Base-by-base conservation (phyloP, 2,797 vertebrate species). In the Rousettus madagascariensis region DNA sequence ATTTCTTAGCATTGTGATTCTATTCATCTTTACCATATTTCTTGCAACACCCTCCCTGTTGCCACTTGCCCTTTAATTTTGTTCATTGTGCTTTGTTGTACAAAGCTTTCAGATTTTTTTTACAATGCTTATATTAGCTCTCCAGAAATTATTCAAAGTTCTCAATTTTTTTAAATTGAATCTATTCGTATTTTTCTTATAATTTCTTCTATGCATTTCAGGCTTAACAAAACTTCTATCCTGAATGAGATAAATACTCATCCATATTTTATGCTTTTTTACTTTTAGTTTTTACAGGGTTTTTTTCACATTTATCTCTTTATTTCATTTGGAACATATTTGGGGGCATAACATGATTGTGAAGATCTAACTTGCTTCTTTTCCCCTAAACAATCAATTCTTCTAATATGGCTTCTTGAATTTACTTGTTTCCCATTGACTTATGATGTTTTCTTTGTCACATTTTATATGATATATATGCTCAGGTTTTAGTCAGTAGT, bases 101-200 rank as follows among this genome's bases (percentile, higher is more conserved):
- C 17, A 85, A 53, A 69, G n/a, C 85, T 91, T 57, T 61, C 74
- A 33, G 19, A 38, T 82, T 43, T 41, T 22, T 94, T 91, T 24
- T 36, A 26, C 28, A 36, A 41, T 41, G 16, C 43, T 20, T 20
- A 4, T 13, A 75, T 59, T 41, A 41, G 15, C 20, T 66, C 28
- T 1, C 59, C 68, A 66, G 33, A 66, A 75, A 22, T 68, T 68
- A 59, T 1, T 33, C 36, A 63, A 72, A 80, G 15, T 72, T 79
- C 59, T 68, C 53, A 20, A 13, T 59, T 72, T 91, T 92, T 92
- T 94, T 0, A 16, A 92, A 80, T n/a, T 49, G 46, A 93, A 83
- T 86, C 72, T 57, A 46, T 51, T 78, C 7, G 16, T 89, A 80
- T 86, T 83, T 94, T 95, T 78, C 83, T 83, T 83, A 3, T 87